Evolutionary conservation across 2,888 invertebrate species (phyloP).

Genomic region (Hecatera dysodea): DNA sequence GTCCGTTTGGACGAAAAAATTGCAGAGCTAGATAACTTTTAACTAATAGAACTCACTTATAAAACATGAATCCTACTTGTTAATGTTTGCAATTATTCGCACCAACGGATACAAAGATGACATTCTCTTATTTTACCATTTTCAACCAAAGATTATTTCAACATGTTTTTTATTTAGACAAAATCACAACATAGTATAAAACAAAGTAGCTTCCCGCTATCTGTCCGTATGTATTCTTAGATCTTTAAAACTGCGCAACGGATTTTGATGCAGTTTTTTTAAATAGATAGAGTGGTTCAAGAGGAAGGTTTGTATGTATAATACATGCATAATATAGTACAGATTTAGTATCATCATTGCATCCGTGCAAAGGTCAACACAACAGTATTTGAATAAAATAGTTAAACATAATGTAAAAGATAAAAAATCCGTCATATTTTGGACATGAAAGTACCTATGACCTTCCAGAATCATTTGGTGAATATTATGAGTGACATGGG

Average conservation of each 20-base stretch:
- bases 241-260: too few relatives aligned
- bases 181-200: too few relatives aligned
- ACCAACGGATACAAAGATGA: not conserved
- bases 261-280: too few relatives aligned
- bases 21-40: slow-evolving; percentile 1
- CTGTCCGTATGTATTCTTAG: too few relatives aligned
- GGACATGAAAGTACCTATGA: not conserved
- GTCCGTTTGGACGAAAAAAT: not conserved
- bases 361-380: too few relatives aligned
- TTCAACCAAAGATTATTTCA: not conserved
- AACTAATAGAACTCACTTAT: not conserved
- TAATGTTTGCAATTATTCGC: not conserved
- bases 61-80: not conserved
- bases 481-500: too few relatives aligned
- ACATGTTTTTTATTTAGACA: too few relatives aligned
- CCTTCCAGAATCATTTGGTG: not conserved
- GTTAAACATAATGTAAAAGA: not conserved
- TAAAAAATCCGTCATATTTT: not conserved
- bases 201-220: too few relatives aligned
- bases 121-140: not conserved
- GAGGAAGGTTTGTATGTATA: too few relatives aligned
- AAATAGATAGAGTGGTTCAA: too few relatives aligned
- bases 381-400: not conserved
- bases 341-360: too few relatives aligned
- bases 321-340: too few relatives aligned